phyloP scores from a whole-genome alignment of 2,797 vertebrate genomes.

The Sebastes minor region DNA sequence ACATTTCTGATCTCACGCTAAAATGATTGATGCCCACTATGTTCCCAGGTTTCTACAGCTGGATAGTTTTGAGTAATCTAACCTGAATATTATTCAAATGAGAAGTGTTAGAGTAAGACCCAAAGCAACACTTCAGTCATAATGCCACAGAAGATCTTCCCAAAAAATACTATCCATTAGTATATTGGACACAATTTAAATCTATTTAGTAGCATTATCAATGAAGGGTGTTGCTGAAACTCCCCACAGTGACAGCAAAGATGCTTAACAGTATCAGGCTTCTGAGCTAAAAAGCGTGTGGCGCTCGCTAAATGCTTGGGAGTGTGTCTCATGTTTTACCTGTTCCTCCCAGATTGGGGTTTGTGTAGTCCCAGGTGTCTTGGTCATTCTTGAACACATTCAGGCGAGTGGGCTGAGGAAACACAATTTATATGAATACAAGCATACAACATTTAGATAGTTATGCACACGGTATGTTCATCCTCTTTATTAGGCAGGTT shows the following conservation, averaged over 20 bases:
- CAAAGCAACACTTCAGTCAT: conserved; percentile 47
- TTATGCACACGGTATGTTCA: neutral
- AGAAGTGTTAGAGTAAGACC: neutral
- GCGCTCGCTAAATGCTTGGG: neutral
- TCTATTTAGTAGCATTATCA: conserved; percentile 29
- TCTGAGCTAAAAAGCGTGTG: neutral
- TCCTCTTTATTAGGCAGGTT: neutral
- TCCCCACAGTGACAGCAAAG: conserved; percentile 69
- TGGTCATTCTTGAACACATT: conserved; percentile 99
- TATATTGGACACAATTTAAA: neutral
- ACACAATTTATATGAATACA: neutral
- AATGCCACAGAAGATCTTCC: conserved; percentile 27
- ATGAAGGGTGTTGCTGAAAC: conserved; percentile 35
- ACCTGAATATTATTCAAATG: neutral
- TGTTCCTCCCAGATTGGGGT: conserved; percentile 93
- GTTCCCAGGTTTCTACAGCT: neutral
- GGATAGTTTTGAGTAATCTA: neutral
- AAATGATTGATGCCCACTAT: neutral
- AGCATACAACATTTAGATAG: neutral
- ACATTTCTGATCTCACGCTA: neutral
- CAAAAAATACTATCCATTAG: neutral
- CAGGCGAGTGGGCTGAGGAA: conserved; percentile 90
- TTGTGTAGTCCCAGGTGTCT: conserved; percentile 98
- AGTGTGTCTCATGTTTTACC: conserved; percentile 80
- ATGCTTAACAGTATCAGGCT: conserved; percentile 41